These are phyloP conservation scores for Dromius quadrimaculatus DNA, from an alignment of 2,888 invertebrate species.

Conservation along the genomic window DNA sequence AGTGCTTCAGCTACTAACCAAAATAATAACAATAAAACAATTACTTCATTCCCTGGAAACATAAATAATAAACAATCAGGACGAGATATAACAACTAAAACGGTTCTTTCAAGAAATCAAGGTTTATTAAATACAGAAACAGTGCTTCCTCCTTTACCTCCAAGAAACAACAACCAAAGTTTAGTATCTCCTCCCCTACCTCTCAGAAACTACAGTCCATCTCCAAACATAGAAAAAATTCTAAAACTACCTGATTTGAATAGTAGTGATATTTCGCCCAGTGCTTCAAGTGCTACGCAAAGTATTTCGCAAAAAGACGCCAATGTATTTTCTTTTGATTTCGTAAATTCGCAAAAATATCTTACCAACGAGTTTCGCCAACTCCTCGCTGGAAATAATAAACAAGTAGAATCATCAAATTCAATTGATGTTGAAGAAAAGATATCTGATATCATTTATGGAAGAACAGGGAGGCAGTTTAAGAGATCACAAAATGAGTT, in stretches of 20 bases:
- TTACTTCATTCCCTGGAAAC: too few species aligned
- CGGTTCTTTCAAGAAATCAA: too few species aligned
- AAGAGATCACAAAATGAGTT: background rate
- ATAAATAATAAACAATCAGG: too few species aligned
- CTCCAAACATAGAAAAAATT: too few species aligned
- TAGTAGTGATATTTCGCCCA: background rate
- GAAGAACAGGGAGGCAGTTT: background rate
- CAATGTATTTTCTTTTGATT: background rate
- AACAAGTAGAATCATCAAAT: background rate
- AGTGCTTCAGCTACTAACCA: too few species aligned
- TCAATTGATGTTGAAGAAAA: background rate
- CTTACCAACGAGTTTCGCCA: background rate
- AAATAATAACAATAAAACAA: too few species aligned
- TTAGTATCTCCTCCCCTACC: background rate
- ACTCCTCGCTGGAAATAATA: background rate
- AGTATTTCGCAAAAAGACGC: background rate
- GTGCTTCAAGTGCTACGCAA: background rate
- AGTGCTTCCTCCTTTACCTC: background rate
- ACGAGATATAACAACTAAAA: too few species aligned
- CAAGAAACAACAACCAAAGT: background rate
- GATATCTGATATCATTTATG: slow-evolving; percentile 10
- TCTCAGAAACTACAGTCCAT: background rate
- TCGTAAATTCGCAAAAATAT: background rate
- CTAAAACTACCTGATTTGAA: too few species aligned
- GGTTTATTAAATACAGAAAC: background rate